phyloP scores from a whole-genome alignment of 2,888 invertebrate genomes.

The Dasypolia templi region DNA sequence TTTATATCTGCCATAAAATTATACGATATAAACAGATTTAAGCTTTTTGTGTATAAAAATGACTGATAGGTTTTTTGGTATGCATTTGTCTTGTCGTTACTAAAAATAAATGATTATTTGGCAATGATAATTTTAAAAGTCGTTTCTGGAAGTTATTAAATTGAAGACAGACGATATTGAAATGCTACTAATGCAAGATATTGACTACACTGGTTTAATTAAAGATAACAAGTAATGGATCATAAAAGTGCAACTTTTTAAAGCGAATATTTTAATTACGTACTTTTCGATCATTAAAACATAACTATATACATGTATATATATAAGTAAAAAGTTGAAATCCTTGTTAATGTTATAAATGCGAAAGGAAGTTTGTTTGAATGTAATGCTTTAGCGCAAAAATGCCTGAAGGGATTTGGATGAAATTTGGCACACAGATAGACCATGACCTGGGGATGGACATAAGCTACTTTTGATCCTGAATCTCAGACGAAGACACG shows the following conservation, averaged over 20 bases:
- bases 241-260: conserved; percentile 6
- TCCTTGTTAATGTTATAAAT: too few species aligned
- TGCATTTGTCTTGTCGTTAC: conserved; percentile 19
- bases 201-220: conserved; percentile 9
- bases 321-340: not conserved
- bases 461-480: too few species aligned
- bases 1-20: conserved; percentile 52
- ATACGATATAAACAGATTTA: conserved; percentile 24
- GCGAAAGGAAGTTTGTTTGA: too few species aligned
- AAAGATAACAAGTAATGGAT: not conserved
- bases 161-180: not conserved
- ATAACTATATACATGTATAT: too few species aligned
- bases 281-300: not conserved
- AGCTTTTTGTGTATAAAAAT: conserved; percentile 22
- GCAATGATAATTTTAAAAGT: not conserved
- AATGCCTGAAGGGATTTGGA: too few species aligned
- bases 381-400: too few species aligned
- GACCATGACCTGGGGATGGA: too few species aligned
- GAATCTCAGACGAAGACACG: too few species aligned
- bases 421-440: too few species aligned
- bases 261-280: conserved; percentile 1
- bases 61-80: conserved; percentile 23
- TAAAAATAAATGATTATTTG: conserved; percentile 37
- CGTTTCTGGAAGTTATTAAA: conserved; percentile 22
- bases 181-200: conserved; percentile 5